Percentiles rank a stretch among this genome's conserved stretches.
phyloP scores from a whole-genome alignment of 2,888 invertebrate species.

The Belgica antarctica region DNA sequence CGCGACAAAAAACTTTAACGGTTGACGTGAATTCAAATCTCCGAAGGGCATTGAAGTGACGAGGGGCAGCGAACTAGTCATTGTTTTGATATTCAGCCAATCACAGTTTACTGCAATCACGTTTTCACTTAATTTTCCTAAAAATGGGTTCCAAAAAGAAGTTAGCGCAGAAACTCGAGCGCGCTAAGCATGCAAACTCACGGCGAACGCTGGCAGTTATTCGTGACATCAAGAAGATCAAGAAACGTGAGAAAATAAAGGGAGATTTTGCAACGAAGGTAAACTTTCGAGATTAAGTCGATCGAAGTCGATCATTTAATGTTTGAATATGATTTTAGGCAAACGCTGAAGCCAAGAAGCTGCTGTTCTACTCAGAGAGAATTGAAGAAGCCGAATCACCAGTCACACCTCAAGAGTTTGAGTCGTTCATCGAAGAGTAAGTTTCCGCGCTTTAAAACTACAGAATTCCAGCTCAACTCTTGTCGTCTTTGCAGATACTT shows the following conservation, averaged over 20 bases:
- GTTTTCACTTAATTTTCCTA: neutral
- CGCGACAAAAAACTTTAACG: too few species aligned
- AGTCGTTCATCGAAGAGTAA: conserved; percentile 61
- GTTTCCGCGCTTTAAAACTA: too few species aligned
- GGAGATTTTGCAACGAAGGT: conserved; percentile 16
- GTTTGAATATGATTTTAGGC: conserved; percentile 48
- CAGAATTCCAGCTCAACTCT: too few species aligned
- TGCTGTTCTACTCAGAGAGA: conserved; percentile 73
- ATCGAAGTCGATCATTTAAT: neutral
- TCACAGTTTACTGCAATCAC: neutral
- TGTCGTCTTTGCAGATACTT: conserved; percentile 55
- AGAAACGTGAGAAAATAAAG: conserved; percentile 31
- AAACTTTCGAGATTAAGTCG: neutral
- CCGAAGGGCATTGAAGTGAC: too few species aligned
- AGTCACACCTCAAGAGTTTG: conserved; percentile 62
- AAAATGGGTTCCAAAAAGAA: conserved; percentile 37
- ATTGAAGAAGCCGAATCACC: conserved; percentile 56
- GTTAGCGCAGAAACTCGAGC: conserved; percentile 20
- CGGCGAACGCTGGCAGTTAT: conserved; percentile 23
- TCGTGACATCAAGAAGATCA: conserved; percentile 32
- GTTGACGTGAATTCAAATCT: too few species aligned
- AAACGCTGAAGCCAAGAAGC: conserved; percentile 72
- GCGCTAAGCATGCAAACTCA: conserved; percentile 28
- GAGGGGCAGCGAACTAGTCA: conserved; percentile 56
- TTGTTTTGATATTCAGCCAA: too few species aligned